Conservation (phyloP, 2,113 vertebrate genomes). For the Spea multiplicata region DNA sequence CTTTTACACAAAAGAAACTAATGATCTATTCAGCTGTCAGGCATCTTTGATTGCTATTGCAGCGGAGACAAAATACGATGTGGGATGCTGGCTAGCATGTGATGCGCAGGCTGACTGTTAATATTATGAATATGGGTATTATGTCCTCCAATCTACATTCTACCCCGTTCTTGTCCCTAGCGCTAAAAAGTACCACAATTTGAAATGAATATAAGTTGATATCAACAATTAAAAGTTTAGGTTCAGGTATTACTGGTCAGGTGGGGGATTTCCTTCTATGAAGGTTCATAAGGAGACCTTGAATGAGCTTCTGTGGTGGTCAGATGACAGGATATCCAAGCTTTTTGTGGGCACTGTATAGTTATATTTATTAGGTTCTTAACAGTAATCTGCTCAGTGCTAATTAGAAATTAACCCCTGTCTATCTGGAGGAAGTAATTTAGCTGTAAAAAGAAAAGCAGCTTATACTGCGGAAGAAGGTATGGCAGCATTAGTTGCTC, state of each 20-base stretch:
- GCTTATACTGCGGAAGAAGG: no score
- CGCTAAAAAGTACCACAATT: slow-evolving; percentile 1
- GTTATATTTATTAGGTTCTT: slow-evolving; percentile 51
- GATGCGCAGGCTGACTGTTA: slow-evolving; percentile 43
- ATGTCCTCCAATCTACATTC: not conserved
- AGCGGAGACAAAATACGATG: slow-evolving; percentile 62
- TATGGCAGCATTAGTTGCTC: no score
- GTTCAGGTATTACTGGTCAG: not conserved
- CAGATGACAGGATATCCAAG: slow-evolving; percentile 50
- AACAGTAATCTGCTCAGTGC: slow-evolving; percentile 55
- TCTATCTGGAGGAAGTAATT: slow-evolving; percentile 45
- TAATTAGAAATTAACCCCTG: slow-evolving; percentile 58
- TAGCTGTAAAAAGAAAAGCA: slow-evolving; percentile 12
- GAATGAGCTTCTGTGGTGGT: slow-evolving; percentile 49
- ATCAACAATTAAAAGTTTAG: not conserved
- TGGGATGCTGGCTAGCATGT: slow-evolving; percentile 57
- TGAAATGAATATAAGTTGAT: not conserved
- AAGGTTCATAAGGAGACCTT: no score
- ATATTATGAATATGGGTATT: slow-evolving; percentile 28
- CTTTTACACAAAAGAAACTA: slow-evolving; percentile 11
- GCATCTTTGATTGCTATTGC: slow-evolving; percentile 56
- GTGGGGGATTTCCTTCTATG: slow-evolving; percentile 44
- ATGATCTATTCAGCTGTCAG: slow-evolving; percentile 55
- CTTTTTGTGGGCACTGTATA: slow-evolving; percentile 29
- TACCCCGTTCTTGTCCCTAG: not conserved